Base-by-base conservation (phyloP, 2,797 vertebrate genomes). In the Fringilla coelebs region DNA sequence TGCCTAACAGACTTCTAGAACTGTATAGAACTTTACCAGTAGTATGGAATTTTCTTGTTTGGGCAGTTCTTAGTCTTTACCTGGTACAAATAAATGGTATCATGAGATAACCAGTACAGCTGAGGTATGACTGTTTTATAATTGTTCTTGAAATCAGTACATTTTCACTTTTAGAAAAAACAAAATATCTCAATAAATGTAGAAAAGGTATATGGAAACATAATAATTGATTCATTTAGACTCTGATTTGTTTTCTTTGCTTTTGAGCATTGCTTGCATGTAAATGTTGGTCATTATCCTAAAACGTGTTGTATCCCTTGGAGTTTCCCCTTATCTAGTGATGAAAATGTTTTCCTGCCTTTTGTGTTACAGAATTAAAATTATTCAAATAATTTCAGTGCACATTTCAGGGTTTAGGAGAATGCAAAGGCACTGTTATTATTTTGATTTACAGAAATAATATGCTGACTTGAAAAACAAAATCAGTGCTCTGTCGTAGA, bases 231-330 rank as follows among this genome's bases (percentile, higher is more conserved):
- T 70, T 94, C 3, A 19, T 83, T 92, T 67, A 62, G 73, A 32
- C 19, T 19, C 19, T 34, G 13, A 61, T 76, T 89, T 70, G 8
- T 73, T 88, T 86, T 79, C 38, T 73, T 88, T 32, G 7, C 9
- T 52, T 29, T 32, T 67, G 62, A 74, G 38, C 5, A 2, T n/a
- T 29, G 5, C 45, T 60, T 60, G 29, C n/a, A 17, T n/a, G 29
- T 32, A 52, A 61, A 63, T 34, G 9, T 71, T 26, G 38, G 29
- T 3, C 6, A 18, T 76, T 38, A 70, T 22, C 24, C 16, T 41
- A 45, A 52, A 43, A 15, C 0, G 10, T 1, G 1, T 60, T 62
- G 8, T 13, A 32, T n/a, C 17, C 13, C 17, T 48, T 55, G 40
- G 55, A 67, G 11, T 31, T 58, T 71, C 48, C 20, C 18, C 6